These are phyloP conservation scores for Idaea aversata DNA, from an alignment of 2,888 invertebrate genomes.

Conservation along the genomic window DNA sequence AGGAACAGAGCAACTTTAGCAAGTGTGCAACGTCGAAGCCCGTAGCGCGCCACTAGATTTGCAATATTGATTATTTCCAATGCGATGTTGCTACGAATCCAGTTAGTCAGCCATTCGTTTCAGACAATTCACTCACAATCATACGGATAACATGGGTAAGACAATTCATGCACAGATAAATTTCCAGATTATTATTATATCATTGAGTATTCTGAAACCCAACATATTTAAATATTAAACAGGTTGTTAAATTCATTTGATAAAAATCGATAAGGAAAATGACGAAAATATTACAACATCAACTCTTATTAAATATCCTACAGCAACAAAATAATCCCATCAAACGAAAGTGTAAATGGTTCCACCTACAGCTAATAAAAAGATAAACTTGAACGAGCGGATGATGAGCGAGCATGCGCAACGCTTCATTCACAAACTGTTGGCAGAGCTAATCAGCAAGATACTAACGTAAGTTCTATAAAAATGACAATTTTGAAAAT, in stretches of 20 bases:
- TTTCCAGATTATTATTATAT: neutral
- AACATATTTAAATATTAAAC: neutral
- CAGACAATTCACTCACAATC: neutral
- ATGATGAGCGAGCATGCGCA: slow-evolving; percentile 48
- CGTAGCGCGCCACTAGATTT: slow-evolving; percentile 64
- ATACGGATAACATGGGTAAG: neutral
- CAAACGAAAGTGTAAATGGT: slow-evolving; percentile 29
- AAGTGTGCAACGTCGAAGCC: slow-evolving; percentile 69
- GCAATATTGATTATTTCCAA: slow-evolving; percentile 72
- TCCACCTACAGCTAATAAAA: slow-evolving; percentile 34
- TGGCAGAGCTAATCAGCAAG: slow-evolving; percentile 22
- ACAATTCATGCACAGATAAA: neutral
- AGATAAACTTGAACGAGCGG: slow-evolving; percentile 37
- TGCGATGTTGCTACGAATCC: slow-evolving; percentile 34
- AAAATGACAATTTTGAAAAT: slow-evolving; percentile 6
- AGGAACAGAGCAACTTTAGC: slow-evolving; percentile 60
- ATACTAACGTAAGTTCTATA: neutral
- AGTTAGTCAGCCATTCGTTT: neutral
- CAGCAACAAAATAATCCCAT: slow-evolving; percentile 10
- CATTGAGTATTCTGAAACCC: neutral
- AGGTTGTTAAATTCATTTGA: neutral
- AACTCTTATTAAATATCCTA: neutral
- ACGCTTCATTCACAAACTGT: slow-evolving; percentile 51
- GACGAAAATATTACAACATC: slow-evolving; percentile 3
- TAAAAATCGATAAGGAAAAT: neutral